These are phyloP conservation scores for Odocoileus hemionus DNA, from an alignment of 2,113 vertebrate species.

Conservation along the genomic window DNA sequence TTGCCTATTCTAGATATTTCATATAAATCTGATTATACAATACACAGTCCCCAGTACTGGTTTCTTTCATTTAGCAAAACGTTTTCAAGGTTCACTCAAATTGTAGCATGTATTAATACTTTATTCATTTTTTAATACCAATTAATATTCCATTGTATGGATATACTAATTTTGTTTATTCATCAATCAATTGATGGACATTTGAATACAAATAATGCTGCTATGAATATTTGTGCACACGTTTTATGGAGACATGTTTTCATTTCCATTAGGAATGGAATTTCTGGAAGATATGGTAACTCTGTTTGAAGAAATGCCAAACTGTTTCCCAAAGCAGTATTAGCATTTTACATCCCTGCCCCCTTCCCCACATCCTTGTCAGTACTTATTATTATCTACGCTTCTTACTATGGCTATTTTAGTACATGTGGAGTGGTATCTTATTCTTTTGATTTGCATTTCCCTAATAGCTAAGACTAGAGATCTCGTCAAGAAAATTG, in stretches of 20 bases:
- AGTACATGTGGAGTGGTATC: not conserved
- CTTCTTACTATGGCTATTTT: not conserved
- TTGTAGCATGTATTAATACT: not conserved
- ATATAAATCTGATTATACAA: not conserved
- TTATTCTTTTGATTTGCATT: not conserved
- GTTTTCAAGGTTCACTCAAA: not conserved
- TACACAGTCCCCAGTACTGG: not conserved
- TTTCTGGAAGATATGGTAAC: not conserved
- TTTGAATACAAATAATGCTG: not conserved
- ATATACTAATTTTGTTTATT: not conserved
- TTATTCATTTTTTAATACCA: not conserved
- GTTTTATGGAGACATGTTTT: not conserved
- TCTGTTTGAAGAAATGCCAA: not conserved
- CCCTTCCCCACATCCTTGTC: not conserved
- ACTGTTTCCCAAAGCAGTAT: not conserved
- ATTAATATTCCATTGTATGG: not conserved
- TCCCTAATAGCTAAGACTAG: not conserved
- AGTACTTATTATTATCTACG: not conserved
- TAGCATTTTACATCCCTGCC: not conserved
- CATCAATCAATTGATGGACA: not conserved
- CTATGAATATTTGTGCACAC: not conserved
- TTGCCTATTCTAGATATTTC: not conserved
- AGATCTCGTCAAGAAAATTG: not conserved
- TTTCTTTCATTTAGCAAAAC: not conserved
- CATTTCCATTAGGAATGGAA: not conserved